Evolutionary conservation across 2,113 vertebrate species (phyloP), one percentile per base, ranked within the genome.

Genomic region (Phrynocephalus versicolor): DNA sequence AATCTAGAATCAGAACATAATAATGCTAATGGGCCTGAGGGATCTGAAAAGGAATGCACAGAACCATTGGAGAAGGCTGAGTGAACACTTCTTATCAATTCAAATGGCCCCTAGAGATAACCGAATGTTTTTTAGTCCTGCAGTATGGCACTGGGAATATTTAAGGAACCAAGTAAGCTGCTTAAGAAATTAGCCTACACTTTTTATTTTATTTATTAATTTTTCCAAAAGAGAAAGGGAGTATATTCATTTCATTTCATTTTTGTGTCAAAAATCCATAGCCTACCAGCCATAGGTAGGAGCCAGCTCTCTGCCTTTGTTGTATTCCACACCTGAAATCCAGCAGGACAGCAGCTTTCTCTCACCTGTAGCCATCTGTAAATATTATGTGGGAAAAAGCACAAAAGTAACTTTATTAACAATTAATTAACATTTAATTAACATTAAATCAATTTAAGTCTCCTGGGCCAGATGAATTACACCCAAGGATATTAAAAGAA

Each of bases 1-100:
- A 94, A 85, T 74, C 67, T 88, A 78, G 76, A 87, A 91, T 79
- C 82, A 85, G 78, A 79, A 70, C 25, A 30, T 93, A 88, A 85
- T 90, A 67, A 45, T 71, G 14, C 90, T 86, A 93, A 82, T 87
- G 84, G 85, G 41, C 89, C 86, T 85, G 73, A 87, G 92, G 85
- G 88, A 92, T 15, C 64, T 69, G 1, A 58, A 73, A 71, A 76
- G 87, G 83, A 85, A 90, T 64, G 84, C 84, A 33, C n/a, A 0
- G 65, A 90, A 87, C 80, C 25, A 89, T 64, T 69, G 33, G 41
- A 84, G 70, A 86, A 14, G 0, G 88, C 75, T 89, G 71, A 91
- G 89, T 92, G 91, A 89, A 93, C 81, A 82, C 33, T 77, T 83
- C 90, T 91, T 81, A 81, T 30, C 75, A 79, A 85, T 81, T 89